phyloP scores from a whole-genome alignment of 2,797 vertebrate genomes.

The Enteromius unitaeniatus region DNA sequence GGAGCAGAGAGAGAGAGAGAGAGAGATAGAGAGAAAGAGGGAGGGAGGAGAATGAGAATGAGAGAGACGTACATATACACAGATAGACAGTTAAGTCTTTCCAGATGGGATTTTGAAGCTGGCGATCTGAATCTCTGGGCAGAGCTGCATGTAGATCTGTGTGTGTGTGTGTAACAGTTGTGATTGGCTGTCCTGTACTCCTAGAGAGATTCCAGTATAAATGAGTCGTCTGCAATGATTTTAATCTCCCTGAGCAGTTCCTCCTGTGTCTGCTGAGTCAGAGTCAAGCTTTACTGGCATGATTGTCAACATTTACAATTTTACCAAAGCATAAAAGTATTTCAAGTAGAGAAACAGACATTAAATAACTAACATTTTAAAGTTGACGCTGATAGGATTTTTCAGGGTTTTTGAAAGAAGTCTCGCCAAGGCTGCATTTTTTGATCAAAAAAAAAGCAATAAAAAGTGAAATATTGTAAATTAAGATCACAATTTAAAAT shows the following conservation, averaged over 20 bases:
- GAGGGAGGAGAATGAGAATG: constrained; percentile 14
- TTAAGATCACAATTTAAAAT: too few relatives aligned
- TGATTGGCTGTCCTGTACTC: constrained; percentile 17
- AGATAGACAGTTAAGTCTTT: constrained; percentile 53
- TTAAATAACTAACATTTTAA: background rate
- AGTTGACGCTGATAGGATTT: background rate
- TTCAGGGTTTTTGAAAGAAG: background rate
- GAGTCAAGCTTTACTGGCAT: constrained; percentile 11
- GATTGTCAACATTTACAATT: background rate
- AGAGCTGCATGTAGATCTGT: constrained; percentile 29
- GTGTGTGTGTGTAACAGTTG: constrained; percentile 16
- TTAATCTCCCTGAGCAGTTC: constrained; percentile 39
- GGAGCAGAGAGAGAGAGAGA: background rate
- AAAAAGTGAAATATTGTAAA: background rate
- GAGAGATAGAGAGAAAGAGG: background rate
- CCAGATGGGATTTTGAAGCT: constrained; percentile 60
- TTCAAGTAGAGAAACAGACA: background rate
- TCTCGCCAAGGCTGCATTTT: background rate
- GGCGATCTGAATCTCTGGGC: constrained; percentile 44
- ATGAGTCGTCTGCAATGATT: constrained; percentile 43
- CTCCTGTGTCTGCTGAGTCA: constrained; percentile 35
- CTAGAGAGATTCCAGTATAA: constrained; percentile 44
- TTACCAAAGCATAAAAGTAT: background rate
- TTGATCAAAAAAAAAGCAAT: background rate
- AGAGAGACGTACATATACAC: constrained; percentile 40